phyloP scores from a whole-genome alignment of 2,113 vertebrate genomes.

The Motacilla alba region DNA sequence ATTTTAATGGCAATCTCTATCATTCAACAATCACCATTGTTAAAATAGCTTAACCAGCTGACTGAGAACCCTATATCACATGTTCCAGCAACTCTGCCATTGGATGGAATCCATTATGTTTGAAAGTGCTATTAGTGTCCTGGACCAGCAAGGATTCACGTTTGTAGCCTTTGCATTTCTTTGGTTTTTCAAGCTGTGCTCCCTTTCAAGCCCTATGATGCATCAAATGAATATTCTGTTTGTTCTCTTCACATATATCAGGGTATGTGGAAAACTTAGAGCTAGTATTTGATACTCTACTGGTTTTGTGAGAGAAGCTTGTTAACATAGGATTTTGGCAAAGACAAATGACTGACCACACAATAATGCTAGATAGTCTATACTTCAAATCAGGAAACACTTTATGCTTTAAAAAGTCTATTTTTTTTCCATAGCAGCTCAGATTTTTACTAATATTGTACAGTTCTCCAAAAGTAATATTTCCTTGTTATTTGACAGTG shows the following conservation, averaged over 20 bases:
- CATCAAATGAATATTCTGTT: not conserved
- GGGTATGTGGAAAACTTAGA: not conserved
- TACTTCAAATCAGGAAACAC: not conserved
- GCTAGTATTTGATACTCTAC: not conserved
- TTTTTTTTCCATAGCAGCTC: not conserved
- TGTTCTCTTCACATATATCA: not conserved
- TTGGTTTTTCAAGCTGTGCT: not conserved
- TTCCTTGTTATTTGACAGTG: not conserved
- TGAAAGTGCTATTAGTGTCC: not conserved
- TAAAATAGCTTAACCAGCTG: not conserved
- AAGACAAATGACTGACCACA: not conserved
- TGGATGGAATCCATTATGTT: not conserved
- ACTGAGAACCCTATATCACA: fast-evolving
- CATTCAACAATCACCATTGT: not conserved
- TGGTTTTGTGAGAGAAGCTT: not conserved
- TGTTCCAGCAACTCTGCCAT: not conserved
- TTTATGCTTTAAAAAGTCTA: not conserved
- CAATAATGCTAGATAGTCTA: not conserved
- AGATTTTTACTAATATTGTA: not conserved
- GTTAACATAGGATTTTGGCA: not conserved
- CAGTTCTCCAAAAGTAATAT: not conserved
- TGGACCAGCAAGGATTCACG: not conserved
- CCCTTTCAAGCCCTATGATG: not conserved
- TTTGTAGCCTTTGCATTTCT: fast-evolving
- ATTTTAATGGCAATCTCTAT: not conserved